Percentiles rank a stretch among this genome's conserved stretches.
phyloP scores from a whole-genome alignment of 2,797 vertebrate species.

The Hyperoplus immaculatus region DNA sequence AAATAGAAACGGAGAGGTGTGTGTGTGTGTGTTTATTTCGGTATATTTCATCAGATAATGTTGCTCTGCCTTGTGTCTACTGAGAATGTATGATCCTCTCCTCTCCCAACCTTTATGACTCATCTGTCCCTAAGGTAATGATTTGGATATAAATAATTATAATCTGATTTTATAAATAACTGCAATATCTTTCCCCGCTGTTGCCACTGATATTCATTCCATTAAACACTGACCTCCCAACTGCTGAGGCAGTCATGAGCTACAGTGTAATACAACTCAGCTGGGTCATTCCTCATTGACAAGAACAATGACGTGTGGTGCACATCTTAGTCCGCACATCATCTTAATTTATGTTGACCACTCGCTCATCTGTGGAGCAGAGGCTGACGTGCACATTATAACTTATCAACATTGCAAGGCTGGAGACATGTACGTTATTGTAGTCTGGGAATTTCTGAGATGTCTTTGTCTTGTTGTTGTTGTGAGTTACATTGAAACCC shows the following conservation, averaged over 20 bases:
- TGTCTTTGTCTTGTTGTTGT: conserved; percentile 31
- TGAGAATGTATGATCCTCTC: conserved; percentile 49
- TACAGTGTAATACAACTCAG: conserved; percentile 51
- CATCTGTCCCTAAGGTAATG: conserved; percentile 79
- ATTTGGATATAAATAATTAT: conserved; percentile 79
- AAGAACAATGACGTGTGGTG: conserved; percentile 47
- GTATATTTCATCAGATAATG: conserved; percentile 68
- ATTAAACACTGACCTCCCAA: conserved; percentile 70
- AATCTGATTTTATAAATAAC: conserved; percentile 82
- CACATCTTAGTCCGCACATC: conserved; percentile 32
- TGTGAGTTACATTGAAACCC: background rate
- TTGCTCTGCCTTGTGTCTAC: conserved; percentile 48
- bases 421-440: conserved; percentile 46
- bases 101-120: conserved; percentile 66
- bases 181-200: conserved; percentile 66
- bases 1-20: conserved; percentile 29
- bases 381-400: conserved; percentile 48
- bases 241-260: conserved; percentile 61
- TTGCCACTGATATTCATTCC: conserved; percentile 75
- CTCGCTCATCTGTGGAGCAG: conserved; percentile 44
- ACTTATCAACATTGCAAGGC: conserved; percentile 39
- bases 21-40: conserved; percentile 58
- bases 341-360: conserved; percentile 70
- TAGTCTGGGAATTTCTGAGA: conserved; percentile 27
- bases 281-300: conserved; percentile 57